A percentile compares a stretch with the other conserved stretches of the same genome.
phyloP scores from a whole-genome alignment of 1,140 invertebrate genomes.

The Calliphora vicina region DNA sequence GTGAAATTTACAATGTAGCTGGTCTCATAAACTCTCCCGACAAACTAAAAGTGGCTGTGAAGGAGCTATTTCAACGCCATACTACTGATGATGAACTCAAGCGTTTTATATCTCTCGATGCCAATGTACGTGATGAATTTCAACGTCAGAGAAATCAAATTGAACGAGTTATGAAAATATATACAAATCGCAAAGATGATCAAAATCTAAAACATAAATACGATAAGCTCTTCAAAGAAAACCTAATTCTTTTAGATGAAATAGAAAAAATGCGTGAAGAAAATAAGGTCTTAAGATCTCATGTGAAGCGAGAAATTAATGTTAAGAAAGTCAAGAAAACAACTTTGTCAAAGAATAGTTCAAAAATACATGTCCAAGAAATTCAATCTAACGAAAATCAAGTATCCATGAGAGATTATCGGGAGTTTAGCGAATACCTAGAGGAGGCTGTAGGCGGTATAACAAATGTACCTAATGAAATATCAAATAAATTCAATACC shows the following conservation, averaged over 20 bases:
- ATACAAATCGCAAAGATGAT: constrained; percentile 54
- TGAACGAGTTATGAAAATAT: constrained; percentile 74
- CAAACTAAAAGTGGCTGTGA: constrained; percentile 80
- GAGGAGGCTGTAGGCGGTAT: neutral
- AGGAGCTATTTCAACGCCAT: constrained; percentile 68
- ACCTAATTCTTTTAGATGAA: constrained; percentile 76
- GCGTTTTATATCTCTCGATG: constrained; percentile 70
- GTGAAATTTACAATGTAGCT: constrained; percentile 79
- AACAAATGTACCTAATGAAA: no score
- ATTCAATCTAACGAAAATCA: neutral
- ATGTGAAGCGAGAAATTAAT: constrained; percentile 45
- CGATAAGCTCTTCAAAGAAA: constrained; percentile 71
- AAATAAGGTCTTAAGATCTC: constrained; percentile 44
- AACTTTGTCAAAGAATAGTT: neutral
- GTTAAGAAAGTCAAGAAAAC: neutral
- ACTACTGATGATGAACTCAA: constrained; percentile 74
- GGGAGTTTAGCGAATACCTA: neutral
- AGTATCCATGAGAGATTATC: neutral
- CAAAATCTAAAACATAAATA: constrained; percentile 51
- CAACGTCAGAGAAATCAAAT: constrained; percentile 80
- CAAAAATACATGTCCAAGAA: neutral
- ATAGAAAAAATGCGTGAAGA: constrained; percentile 49
- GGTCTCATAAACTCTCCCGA: constrained; percentile 78
- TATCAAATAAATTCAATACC: no score
- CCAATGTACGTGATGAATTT: constrained; percentile 80